Evolutionary conservation across 2,888 invertebrate genomes (phyloP).

Genomic region (Drosophila formosana): DNA sequence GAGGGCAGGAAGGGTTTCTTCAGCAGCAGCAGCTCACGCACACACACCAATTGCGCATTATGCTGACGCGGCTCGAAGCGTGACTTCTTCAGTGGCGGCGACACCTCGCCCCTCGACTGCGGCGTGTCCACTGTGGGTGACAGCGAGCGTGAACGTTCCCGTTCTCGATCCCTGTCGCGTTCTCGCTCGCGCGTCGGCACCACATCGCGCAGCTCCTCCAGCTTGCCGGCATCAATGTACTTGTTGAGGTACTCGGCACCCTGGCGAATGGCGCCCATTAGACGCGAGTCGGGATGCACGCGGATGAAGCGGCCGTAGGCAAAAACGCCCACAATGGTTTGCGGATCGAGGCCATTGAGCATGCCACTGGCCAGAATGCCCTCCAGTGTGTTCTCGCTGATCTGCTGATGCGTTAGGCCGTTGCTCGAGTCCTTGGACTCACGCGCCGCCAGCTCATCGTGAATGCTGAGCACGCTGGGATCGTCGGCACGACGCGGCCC

Average conservation of each 20-base stretch:
- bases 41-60: conserved; percentile 83
- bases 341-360: conserved; percentile 91
- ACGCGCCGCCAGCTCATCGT: conserved; percentile 82
- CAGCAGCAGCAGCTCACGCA: conserved; percentile 77
- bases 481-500: conserved; percentile 89
- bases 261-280: conserved; percentile 91
- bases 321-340: conserved; percentile 92
- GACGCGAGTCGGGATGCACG: conserved; percentile 91
- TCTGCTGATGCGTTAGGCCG: conserved; percentile 87
- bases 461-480: conserved; percentile 79
- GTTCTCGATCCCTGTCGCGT: conserved; percentile 86
- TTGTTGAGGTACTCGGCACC: conserved; percentile 92
- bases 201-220: conserved; percentile 92
- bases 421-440: conserved; percentile 87
- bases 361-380: conserved; percentile 87
- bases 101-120: conserved; percentile 64
- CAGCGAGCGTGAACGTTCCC: conserved; percentile 85
- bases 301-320: conserved; percentile 93
- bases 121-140: conserved; percentile 76
- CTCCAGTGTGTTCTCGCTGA: conserved; percentile 91
- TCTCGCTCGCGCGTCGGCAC: conserved; percentile 89
- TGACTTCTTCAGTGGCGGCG: conserved; percentile 83
- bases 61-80: conserved; percentile 84
- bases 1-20: conserved; percentile 83
- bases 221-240: conserved; percentile 92